Percentiles rank a stretch among this genome's conserved stretches.
These are phyloP conservation scores for Bombyx mori DNA, from an alignment of 1,140 invertebrate species.

Conservation along the genomic window DNA sequence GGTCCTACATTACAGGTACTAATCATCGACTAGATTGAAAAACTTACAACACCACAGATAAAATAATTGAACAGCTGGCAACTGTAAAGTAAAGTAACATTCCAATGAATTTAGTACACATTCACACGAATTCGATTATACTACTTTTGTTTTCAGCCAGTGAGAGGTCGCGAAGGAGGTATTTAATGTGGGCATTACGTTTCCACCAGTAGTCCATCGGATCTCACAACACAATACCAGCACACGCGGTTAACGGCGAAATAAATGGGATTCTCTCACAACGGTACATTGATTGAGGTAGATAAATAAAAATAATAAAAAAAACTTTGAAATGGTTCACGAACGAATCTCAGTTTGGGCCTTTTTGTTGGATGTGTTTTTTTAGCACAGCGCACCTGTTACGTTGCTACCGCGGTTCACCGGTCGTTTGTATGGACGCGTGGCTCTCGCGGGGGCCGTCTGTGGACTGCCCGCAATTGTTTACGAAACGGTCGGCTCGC, in stretches of 20 bases:
- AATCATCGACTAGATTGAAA: no score
- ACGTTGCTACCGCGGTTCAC: slow-evolving; percentile 18
- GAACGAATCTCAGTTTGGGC: slow-evolving; percentile 39
- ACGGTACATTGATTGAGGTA: slow-evolving; percentile 33
- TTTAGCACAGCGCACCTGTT: slow-evolving; percentile 29
- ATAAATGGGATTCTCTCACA: slow-evolving; percentile 23
- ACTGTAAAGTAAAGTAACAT: not conserved
- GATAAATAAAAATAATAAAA: slow-evolving; percentile 18
- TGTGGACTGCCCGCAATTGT: slow-evolving; percentile 57
- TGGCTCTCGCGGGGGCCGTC: slow-evolving; percentile 45
- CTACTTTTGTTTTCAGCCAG: slow-evolving; percentile 4
- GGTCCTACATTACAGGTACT: no score
- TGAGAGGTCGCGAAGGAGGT: slow-evolving; percentile 6
- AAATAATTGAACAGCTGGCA: slow-evolving; percentile 4
- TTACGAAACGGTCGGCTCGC: slow-evolving; percentile 41
- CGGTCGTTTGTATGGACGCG: slow-evolving; percentile 16
- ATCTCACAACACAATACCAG: slow-evolving; percentile 43
- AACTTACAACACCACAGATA: not conserved
- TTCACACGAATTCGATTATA: not conserved
- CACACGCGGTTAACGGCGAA: slow-evolving; percentile 39
- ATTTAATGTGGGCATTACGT: slow-evolving; percentile 13
- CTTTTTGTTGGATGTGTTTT: slow-evolving; percentile 14
- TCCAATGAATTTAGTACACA: not conserved
- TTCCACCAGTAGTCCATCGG: slow-evolving; percentile 30
- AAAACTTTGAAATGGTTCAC: slow-evolving; percentile 27